Base-by-base conservation (phyloP, 2,797 vertebrate species). In the Danio choprae region DNA sequence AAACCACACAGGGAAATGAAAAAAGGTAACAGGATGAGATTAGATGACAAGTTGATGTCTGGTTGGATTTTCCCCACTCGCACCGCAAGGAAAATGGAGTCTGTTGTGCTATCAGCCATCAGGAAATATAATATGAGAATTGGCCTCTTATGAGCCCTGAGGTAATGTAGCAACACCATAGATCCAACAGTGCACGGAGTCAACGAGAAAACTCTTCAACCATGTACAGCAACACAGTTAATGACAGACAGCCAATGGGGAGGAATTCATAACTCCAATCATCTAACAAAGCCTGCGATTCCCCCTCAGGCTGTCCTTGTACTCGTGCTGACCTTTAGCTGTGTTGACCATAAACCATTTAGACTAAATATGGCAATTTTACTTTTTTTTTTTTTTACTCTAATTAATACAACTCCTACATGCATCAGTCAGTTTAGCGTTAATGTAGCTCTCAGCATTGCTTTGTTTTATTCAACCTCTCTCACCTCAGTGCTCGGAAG, bases 11-110 rank as follows among this genome's bases (percentile, higher is more conserved):
- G 72, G 83, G 84, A 85, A 89, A 86, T 85, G 68, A 89, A 81
- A n/a, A 89, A 83, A 84, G 86, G 65, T 84, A 79, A 48, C 71
- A 44, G n/a, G 51, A 81, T 69, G 72, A 86, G 82, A 86, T 82
- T 69, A 84, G 80, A 87, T 87, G 86, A 89, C 83, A 90, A 85
- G 73, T 85, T 84, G 79, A 90, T 81, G 87, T 85, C 80, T 82
- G 76, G 86, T 73, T 85, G 81, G 59, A 87, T 88, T 88, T 74
- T 79, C 74, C 80, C 53, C 36, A 67, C 77, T 85, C 80, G 86
- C 84, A 84, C 85, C 86, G 77, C 81, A 64, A 67, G 79, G 73
- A 86, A 81, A 89, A 89, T 81, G 80, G 79, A 86, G 74, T 82
- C 79, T 75, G 86, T 83, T 85, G 63, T 77, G 85, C 87, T 79